Evolutionary conservation across 2,113 vertebrate genomes (phyloP).

Genomic region (Riparia riparia): DNA sequence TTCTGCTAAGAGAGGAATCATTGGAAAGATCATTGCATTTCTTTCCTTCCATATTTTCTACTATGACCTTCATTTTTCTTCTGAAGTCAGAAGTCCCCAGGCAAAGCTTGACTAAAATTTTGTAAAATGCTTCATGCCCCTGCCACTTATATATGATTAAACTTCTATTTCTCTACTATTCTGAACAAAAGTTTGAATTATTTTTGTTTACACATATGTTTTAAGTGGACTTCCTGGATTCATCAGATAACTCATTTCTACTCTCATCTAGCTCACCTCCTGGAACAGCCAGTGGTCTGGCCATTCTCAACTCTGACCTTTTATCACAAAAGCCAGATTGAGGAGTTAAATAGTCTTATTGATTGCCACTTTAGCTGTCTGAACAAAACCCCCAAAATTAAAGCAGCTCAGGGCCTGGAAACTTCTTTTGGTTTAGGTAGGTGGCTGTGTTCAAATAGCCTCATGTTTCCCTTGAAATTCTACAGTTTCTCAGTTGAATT

Average conservation of each 20-base stretch:
- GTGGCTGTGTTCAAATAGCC: neutral
- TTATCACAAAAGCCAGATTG: neutral
- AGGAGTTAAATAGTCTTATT: neutral
- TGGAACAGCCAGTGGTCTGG: neutral
- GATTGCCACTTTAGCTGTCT: neutral
- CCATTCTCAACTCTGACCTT: neutral
- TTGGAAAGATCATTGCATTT: neutral
- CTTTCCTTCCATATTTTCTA: neutral
- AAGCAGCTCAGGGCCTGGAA: neutral
- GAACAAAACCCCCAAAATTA: neutral
- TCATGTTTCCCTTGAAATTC: neutral
- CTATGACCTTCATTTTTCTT: neutral
- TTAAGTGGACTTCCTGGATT: neutral
- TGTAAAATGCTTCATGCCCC: neutral
- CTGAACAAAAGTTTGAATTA: neutral
- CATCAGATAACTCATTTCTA: neutral
- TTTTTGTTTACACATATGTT: neutral
- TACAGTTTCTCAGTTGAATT: neutral
- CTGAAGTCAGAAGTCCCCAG: neutral
- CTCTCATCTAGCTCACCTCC: neutral
- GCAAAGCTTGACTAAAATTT: neutral
- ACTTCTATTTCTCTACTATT: neutral
- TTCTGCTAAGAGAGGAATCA: neutral
- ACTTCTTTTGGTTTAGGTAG: neutral
- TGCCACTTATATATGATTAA: rapidly evolving